Base-by-base conservation (phyloP, 2,888 invertebrate species). In the Drosophila mercatorum region DNA sequence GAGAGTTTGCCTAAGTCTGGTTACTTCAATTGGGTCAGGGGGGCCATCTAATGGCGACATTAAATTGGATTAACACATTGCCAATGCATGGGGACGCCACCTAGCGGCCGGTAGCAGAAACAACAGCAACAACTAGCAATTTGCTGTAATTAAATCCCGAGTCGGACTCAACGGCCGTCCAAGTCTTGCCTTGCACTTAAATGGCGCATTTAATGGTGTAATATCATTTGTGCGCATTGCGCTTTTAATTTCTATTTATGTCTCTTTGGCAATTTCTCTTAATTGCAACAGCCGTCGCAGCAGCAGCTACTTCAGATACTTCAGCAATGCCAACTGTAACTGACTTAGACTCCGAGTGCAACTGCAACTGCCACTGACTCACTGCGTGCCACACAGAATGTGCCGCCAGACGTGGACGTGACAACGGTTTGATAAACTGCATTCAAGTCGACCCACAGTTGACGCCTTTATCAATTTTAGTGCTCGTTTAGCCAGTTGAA, bases 131-230 rank as follows among this genome's bases (percentile, higher is more conserved):
- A 81, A 78, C 72, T 67, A 69, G 77, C 89, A 84, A 84, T 84
- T 84, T 84, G 87, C 87, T 65, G 87, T 79, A 84, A 84, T 89
- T 84, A 89, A 87, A 77, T 87, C 61, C 52, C 17, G 31, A 63
- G 17, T 28, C 65, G n/a, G 51, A 41, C 53, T 55, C 40, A 34
- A 41, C 26, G 38, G 44, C 44, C 38, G 14, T 5, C 59, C 38
- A 31, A 57, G 59, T 74, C 79, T 72, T 72, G 81, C 56, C 82
- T 78, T 77, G 83, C 85, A 75, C 89, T 83, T 89, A 89, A 89
- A 88, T 88, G 88, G 88, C 82, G 62, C 70, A 79, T 86, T 88
- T 90, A 88, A 88, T 88, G 86, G 90, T 88, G 87, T 86, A 90
- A 88, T 88, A 81, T 79, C 89, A 81, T 83, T 84, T 80, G 72